Evolutionary conservation across 2,113 vertebrate genomes (phyloP), one percentile per base, ranked within the genome.

Genomic region (Cettia cetti): DNA sequence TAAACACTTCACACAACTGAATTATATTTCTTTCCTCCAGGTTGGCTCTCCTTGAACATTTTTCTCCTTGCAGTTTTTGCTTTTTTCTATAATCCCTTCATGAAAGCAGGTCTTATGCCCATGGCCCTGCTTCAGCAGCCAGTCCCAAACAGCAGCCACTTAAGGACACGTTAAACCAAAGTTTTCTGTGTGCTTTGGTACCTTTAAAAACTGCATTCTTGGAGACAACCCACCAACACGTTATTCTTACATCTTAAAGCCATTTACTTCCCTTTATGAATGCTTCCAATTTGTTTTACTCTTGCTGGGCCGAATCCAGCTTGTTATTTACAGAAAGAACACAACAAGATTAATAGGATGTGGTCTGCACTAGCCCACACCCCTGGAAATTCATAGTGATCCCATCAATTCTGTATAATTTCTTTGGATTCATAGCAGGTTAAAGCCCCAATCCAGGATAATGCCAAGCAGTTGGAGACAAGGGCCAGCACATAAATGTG

Each of bases 271-370:
- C 68, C 83, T 87, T 91, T 75, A 64, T 52, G 83, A 89, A 92
- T 86, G 94, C 77, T 94, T 96, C 90, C 92, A 75, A 86, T 95
- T 96, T 96, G 94, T 79, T 94, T 96, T 79, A 84, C 81, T 91
- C 89, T 78, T 37, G 61, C 64, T 92, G 94, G 79, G 91, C 72
- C 16, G 39, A 94, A 82, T 89, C 91, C 94, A 92, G 83, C 74
- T 91, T 72, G 83, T 71, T 95, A 94, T 97, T 94, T 94, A 94
- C 83, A 82, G 83, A 75, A 70, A 56, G 81, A 91, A 68, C 65
- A 81, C 65, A 95, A 91, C 20, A 77, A 92, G 91, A 82, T 95
- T 86, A 92, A 94, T 68, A 56, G 72, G 74, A 74, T 81, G 27
- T 31, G 77, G 82, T 81, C 53, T 79, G 77, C 77, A 31, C 80